These are phyloP conservation scores for Drosophila melanogaster DNA, from an alignment of 1,140 invertebrate genomes.

Conservation along the genomic window Release_6_plus_ISO1_MT NT_037436.4:11609001-11609500, in stretches of 20 bases:
- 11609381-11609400: constrained; percentile 31
- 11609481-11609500: too few relatives aligned
- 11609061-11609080: constrained; percentile 33
- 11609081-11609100: neutral
- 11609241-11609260: constrained; percentile 10
- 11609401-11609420: constrained; percentile 56
- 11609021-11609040: constrained; percentile 34
- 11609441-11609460: constrained; percentile 36
- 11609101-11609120: neutral
- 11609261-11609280: constrained; percentile 33
- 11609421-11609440: constrained; percentile 61
- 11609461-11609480: neutral
- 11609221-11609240: constrained; percentile 35
- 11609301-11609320: neutral
- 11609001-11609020: constrained; percentile 39
- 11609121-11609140: neutral
- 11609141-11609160: neutral
- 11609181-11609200: neutral
- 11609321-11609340: too few relatives aligned
- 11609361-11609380: constrained; percentile 1
- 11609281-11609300: constrained; percentile 20
- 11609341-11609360: neutral
- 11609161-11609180: constrained; percentile 7
- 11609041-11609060: constrained; percentile 27
- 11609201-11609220: constrained; percentile 57